Percentiles rank a stretch among this genome's conserved stretches.
phyloP scores from a whole-genome alignment of 2,797 vertebrate genomes.

The Mormyrops attenuatus region DNA sequence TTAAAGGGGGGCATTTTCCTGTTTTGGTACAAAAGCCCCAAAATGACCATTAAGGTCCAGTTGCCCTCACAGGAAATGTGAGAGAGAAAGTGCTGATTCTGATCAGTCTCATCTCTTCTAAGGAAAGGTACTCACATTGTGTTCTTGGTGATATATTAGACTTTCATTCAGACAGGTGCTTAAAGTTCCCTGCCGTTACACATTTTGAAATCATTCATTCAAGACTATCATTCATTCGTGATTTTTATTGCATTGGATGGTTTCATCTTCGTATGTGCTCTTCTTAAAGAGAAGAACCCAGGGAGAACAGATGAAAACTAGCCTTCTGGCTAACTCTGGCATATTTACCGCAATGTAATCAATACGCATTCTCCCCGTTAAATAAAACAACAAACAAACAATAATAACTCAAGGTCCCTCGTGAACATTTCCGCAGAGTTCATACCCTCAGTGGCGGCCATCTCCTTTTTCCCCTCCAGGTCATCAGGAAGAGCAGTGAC shows the following conservation, averaged over 20 bases:
- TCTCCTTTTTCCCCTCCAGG: conserved; percentile 63
- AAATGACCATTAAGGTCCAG: not conserved
- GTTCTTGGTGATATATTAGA: not conserved
- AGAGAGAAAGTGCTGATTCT: not conserved
- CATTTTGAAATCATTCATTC: not conserved
- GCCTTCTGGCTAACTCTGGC: not conserved
- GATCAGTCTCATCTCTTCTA: not conserved
- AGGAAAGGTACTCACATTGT: not conserved
- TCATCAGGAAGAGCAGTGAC: conserved; percentile 61
- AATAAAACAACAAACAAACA: not conserved
- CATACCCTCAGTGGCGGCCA: conserved; percentile 54
- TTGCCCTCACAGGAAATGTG: not conserved
- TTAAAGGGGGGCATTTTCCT: not conserved
- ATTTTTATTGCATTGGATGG: not conserved
- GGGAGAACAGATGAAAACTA: not conserved
- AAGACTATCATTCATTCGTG: not conserved
- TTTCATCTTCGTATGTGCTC: not conserved
- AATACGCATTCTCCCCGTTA: not conserved
- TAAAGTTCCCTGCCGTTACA: not conserved
- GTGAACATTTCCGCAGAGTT: not conserved
- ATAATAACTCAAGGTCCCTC: not conserved
- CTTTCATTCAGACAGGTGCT: not conserved
- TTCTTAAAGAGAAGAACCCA: not conserved
- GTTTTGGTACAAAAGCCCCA: not conserved
- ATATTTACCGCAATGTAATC: not conserved